These are phyloP conservation scores for Alosa alosa DNA, from an alignment of 2,113 vertebrate genomes.

Conservation along the genomic window DNA sequence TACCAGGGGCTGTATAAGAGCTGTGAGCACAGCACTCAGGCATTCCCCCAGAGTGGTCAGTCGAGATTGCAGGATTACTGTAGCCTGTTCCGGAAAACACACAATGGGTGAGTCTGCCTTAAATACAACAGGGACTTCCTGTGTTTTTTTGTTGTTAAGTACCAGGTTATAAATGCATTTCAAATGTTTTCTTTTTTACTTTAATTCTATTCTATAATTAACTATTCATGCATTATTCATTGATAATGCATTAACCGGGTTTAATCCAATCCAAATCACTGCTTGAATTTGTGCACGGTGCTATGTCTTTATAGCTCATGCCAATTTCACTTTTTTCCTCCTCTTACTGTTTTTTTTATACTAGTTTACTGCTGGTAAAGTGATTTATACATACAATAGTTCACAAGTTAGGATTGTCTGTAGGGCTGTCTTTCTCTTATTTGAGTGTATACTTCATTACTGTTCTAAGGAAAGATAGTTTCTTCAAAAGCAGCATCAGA, in stretches of 20 bases:
- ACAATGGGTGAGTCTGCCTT: slow-evolving; percentile 15
- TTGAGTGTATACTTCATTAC: no score
- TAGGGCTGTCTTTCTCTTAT: background rate
- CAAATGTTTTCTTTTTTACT: background rate
- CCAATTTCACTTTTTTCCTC: no score
- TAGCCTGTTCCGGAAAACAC: background rate
- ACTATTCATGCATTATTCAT: no score
- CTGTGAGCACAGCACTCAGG: background rate
- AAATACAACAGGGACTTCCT: background rate
- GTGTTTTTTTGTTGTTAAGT: background rate
- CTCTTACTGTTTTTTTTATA: no score
- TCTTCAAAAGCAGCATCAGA: no score
- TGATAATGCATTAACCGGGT: no score
- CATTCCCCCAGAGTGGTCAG: background rate
- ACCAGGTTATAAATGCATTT: background rate
- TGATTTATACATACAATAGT: no score
- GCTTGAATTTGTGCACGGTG: no score
- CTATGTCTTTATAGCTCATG: no score
- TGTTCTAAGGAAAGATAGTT: no score
- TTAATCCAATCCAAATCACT: no score
- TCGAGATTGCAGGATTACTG: background rate
- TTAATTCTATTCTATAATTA: background rate
- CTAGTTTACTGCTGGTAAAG: no score
- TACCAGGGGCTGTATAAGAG: background rate
- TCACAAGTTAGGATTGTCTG: background rate